Conservation (phyloP, 2,888 invertebrate species). For the Cecidostiba fungosa region DNA sequence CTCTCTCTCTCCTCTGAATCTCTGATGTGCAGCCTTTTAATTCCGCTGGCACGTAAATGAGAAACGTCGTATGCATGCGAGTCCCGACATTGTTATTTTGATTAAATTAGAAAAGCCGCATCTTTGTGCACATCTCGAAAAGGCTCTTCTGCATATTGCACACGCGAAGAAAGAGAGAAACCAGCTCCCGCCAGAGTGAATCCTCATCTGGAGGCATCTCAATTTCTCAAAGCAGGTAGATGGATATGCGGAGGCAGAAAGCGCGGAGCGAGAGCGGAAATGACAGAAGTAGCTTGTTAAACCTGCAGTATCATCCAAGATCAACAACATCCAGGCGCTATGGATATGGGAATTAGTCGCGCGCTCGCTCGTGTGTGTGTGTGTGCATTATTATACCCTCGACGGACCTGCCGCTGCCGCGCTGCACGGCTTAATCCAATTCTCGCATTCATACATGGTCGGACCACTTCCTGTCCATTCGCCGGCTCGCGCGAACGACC, state of each 20-base stretch:
- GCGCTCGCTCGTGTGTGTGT: not conserved
- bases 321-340: conserved; percentile 26
- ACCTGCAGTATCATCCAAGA: conserved; percentile 56
- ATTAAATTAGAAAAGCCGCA: not conserved
- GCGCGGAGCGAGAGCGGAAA: conserved; percentile 25
- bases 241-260: not conserved
- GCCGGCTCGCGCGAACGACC: conserved; percentile 64
- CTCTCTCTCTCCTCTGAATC: not conserved
- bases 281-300: conserved; percentile 51
- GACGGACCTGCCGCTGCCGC: conserved; percentile 40
- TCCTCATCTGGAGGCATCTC: not conserved
- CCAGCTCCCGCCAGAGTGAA: not conserved
- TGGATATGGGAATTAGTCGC: conserved; percentile 42
- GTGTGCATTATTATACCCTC: not conserved
- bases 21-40: no score
- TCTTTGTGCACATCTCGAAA: not conserved
- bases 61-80: not conserved
- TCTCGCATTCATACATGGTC: conserved; percentile 71
- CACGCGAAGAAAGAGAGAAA: not conserved
- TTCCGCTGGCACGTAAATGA: not conserved
- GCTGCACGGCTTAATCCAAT: conserved; percentile 72
- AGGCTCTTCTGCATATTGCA: not conserved
- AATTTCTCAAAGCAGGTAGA: not conserved
- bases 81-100: not conserved
- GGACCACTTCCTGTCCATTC: conserved; percentile 76